Base-by-base conservation (phyloP, 2,797 vertebrate species). In the Platalea minor region DNA sequence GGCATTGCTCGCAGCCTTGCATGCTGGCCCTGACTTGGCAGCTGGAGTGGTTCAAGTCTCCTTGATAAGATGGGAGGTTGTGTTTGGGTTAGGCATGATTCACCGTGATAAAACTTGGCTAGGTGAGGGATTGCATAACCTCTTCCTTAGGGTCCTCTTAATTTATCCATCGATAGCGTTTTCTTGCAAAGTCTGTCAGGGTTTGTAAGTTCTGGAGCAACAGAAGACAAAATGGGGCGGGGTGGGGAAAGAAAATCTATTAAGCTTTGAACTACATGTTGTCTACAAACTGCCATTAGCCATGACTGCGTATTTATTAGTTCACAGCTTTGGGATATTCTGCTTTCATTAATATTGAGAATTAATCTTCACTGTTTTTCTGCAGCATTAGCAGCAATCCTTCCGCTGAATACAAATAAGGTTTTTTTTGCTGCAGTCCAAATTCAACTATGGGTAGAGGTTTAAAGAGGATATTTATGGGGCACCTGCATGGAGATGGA, bases 331-430 rank as follows among this genome's bases (percentile, higher is more conserved):
- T 81, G 86, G 64, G 92, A 61, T 87, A 81, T 85, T 91, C 54
- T 92, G 35, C 29, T 92, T 54, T 93, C 89, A 88, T 95, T 96
- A 96, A 91, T 89, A 61, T 6, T 89, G 72, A 92, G 87, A 91
- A 89, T 91, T 80, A 95, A 82, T 69, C 74, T 82, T 24, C 17
- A 21, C 11, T 51, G 57, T 63, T 94, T 89, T 87, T 77, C 81
- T 95, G 75, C 65, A 89, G 88, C 85, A 60, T 88, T 84, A 93
- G 57, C 39, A 60, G 37, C 88, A 83, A 24, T 75, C 24, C 48
- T 56, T 51, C 63, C 72, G 60, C 46, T 82, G 86, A 91, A 92
- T 89, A 76, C 79, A 89, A 92, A 94, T 85, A 9, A 89, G 45
- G 1, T 20, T 39, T 33, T 87, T 87, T 87, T 91, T 93, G 11